Evolutionary conservation across 92 coral and sea anemone species (phyloP).

Genomic region (Metridium senile): DNA sequence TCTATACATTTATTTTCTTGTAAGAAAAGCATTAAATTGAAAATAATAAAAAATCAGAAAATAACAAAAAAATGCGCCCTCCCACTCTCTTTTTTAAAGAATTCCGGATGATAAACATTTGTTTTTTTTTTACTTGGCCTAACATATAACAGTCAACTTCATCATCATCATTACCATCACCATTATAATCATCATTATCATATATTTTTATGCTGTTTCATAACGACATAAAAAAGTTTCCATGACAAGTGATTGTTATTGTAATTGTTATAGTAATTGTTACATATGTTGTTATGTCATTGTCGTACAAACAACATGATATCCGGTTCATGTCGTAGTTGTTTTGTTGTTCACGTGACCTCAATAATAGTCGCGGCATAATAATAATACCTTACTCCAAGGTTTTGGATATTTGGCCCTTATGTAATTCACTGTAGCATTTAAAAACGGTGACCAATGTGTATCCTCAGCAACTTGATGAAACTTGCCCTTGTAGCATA

Average conservation of each 20-base stretch:
- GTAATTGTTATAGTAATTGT: no score
- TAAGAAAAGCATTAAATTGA: no score
- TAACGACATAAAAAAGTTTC: no score
- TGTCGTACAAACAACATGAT: not conserved
- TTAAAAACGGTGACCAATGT: conserved; percentile 96
- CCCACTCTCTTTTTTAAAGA: no score
- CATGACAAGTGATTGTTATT: no score
- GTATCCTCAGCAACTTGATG: conserved; percentile 86
- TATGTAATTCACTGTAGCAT: conserved; percentile 88
- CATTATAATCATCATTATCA: not conserved
- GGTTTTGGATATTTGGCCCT: conserved; percentile 91
- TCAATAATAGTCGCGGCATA: no score
- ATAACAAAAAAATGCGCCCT: no score
- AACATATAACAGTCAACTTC: not conserved
- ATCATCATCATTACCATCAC: not conserved
- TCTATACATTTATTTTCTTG: no score
- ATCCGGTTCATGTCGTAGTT: not conserved
- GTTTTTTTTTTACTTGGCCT: not conserved
- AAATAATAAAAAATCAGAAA: no score
- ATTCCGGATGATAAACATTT: not conserved
- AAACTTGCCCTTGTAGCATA: conserved; percentile 83
- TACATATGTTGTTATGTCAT: not conserved
- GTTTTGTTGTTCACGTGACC: no score
- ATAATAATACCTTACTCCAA: conserved; percentile 93
- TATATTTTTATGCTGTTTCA: no score